Evolutionary conservation across 2,797 vertebrate species (phyloP), one percentile per base, ranked within the genome.

Genomic region (Argentina silus): DNA sequence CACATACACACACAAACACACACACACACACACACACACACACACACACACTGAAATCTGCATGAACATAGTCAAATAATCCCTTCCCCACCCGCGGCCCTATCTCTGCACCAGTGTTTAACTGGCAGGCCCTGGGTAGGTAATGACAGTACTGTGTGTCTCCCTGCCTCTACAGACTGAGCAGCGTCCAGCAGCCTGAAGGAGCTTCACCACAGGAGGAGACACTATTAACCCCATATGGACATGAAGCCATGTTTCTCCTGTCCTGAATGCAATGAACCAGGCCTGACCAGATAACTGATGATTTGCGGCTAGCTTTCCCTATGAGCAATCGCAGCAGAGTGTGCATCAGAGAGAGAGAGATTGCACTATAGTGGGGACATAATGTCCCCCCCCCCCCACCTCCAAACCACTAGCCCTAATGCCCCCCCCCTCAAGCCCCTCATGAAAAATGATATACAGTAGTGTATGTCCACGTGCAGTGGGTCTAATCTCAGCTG

Each of bases 401-500:
- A 47, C 76, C 60, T 69, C 47, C 67, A 71, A 51, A 81, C 70
- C 69, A 61, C 79, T 79, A 77, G 72, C 81, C 78, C 65, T 44
- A 69, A 64, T 27, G 6, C n/a, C 36, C 48, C 69, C 53, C 73
- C 65, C 77, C 59, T 59, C 69, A 90, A 88, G 71, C 59, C 67
- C 72, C 70, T 53, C 12, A 27, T 3, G 48, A 73, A 78, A 85
- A 80, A 78, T 70, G 23, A 77, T 71, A 42, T 48, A 21, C 36
- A 55, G 65, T 51, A 67, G 0, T 59, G 65, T 23, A 66, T 56
- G 65, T 57, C 67, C 73, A 17, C 7, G 61, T 72, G 55, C 69
- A 57, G 66, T 76, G 48, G 60, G 44, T 79, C 75, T 86, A 78
- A 87, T 77, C 81, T 84, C 72, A 87, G 75, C 77, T 43, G 75